Percentiles rank a stretch among this genome's conserved stretches.
These are phyloP conservation scores for Larimichthys polyactis DNA, from an alignment of 2,113 vertebrate species.

Conservation along the genomic window DNA sequence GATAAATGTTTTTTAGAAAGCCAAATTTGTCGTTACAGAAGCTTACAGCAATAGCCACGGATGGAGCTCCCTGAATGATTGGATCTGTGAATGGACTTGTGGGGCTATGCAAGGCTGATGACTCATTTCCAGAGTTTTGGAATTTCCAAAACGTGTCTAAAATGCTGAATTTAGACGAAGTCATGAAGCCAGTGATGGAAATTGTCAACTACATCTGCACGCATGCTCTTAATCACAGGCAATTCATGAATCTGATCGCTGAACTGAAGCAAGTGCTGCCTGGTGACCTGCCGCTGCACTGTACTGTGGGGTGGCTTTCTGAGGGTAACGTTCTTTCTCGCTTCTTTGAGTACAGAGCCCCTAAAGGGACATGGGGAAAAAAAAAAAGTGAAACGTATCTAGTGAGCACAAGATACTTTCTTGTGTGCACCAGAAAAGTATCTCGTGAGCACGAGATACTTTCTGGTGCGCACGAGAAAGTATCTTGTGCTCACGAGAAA, in stretches of 20 bases:
- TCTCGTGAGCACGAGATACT: no score
- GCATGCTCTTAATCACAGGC: conserved; percentile 50
- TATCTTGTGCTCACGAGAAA: no score
- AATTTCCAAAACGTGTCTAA: conserved; percentile 58
- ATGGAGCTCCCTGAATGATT: conserved; percentile 31
- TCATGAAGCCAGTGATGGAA: conserved; percentile 40
- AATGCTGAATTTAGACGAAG: conserved; percentile 44
- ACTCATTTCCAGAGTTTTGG: conserved; percentile 54
- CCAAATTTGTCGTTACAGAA: conserved; percentile 16
- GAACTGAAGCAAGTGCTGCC: conserved; percentile 57
- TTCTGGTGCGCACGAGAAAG: no score
- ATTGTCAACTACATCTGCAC: conserved; percentile 51
- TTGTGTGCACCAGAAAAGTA: no score
- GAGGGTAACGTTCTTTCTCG: conserved; percentile 48
- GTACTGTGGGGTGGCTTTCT: conserved; percentile 56
- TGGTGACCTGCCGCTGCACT: conserved; percentile 46
- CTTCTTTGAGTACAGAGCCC: no score
- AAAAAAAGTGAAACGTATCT: no score
- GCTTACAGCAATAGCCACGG: conserved; percentile 41
- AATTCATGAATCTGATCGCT: conserved; percentile 51
- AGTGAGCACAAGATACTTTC: no score
- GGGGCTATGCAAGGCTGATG: conserved; percentile 54
- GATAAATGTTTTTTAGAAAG: conserved; percentile 37
- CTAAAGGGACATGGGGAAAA: no score
- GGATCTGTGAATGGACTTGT: conserved; percentile 50